A percentile compares a stretch with the other conserved stretches of the same genome.
Conservation (phyloP, 2,888 invertebrate genomes). For the Furcula furcula region DNA sequence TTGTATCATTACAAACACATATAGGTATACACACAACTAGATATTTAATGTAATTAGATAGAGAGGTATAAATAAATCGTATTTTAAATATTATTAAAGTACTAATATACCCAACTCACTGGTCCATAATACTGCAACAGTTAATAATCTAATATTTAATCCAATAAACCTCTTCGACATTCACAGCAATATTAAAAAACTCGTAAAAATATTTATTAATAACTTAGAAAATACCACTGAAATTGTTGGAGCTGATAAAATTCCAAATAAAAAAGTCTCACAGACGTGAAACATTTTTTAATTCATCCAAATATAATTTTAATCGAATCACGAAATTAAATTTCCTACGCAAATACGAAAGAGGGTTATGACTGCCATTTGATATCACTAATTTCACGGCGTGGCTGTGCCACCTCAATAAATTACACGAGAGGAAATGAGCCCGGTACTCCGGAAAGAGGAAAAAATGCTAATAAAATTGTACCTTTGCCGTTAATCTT, state of each 20-base stretch:
- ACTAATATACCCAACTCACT: no score
- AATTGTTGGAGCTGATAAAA: constrained; percentile 15
- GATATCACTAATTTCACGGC: constrained; percentile 69
- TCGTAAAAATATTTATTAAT: no score
- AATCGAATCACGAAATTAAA: constrained; percentile 51
- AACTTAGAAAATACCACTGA: not conserved
- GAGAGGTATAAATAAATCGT: no score
- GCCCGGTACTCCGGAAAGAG: constrained; percentile 65
- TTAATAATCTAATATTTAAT: not conserved
- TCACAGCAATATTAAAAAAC: not conserved
- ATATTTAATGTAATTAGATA: no score
- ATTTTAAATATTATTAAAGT: no score
- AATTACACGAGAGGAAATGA: constrained; percentile 73
- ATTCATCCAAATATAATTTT: constrained; percentile 29
- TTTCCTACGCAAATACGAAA: constrained; percentile 49
- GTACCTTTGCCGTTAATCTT: constrained; percentile 72
- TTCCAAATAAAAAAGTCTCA: constrained; percentile 17
- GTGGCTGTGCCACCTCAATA: constrained; percentile 59
- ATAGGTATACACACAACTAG: no score
- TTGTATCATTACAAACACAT: no score
- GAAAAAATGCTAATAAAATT: constrained; percentile 79
- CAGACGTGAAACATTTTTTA: constrained; percentile 22
- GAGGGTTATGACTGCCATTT: constrained; percentile 57
- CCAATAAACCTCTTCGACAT: constrained; percentile 9
- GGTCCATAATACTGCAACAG: no score